A percentile compares a stretch with the other conserved stretches of the same genome.
Conservation (phyloP, 2,113 vertebrate genomes). For the Rhynchopsitta pachyrhyncha region DNA sequence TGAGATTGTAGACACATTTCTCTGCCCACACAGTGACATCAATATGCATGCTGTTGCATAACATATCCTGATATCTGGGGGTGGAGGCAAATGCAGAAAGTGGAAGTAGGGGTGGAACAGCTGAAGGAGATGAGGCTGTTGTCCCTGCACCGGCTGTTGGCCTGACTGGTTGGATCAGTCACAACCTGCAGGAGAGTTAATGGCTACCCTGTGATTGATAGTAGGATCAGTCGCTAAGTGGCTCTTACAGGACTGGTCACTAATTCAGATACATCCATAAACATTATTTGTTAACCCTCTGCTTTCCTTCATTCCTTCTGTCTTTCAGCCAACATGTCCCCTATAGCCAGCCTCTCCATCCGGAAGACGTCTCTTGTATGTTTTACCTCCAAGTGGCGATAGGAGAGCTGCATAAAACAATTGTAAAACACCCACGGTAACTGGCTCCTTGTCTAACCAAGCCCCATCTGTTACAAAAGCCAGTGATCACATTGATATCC, state of each 20-base stretch:
- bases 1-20: neutral
- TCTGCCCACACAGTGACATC: neutral
- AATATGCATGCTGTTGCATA: neutral
- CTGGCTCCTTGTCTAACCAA: constrained; percentile 2
- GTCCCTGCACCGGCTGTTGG: neutral
- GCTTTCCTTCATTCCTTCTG: neutral
- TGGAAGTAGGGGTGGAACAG: neutral
- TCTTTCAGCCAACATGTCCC: neutral
- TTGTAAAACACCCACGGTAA: neutral
- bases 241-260: neutral
- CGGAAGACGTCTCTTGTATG: neutral
- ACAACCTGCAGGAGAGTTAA: neutral
- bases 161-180: neutral
- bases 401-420: neutral
- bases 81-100: neutral
- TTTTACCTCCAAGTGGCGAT: neutral
- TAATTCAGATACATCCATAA: neutral
- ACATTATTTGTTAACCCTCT: accelerated
- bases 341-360: neutral
- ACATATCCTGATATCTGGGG: neutral
- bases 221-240: neutral
- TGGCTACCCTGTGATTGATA: neutral
- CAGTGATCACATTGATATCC: neutral
- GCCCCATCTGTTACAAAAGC: neutral
- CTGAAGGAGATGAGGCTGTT: neutral